Percentiles rank a stretch among this genome's conserved stretches.
Conservation (phyloP, 2,888 invertebrate species). For the Orthosia gothica region DNA sequence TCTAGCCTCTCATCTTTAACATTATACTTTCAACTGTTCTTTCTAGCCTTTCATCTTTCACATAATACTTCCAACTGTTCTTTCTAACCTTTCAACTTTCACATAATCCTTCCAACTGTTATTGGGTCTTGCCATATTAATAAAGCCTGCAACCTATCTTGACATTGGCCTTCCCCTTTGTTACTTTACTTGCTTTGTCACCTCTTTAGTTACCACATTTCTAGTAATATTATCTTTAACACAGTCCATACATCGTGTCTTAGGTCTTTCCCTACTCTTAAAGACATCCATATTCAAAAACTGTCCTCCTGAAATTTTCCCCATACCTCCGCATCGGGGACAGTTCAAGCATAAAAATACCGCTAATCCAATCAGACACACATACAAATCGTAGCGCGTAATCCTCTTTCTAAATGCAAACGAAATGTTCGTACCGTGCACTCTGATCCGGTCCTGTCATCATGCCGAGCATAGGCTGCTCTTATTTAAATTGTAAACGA, state of each 20-base stretch:
- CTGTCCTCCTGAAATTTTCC: too few relatives aligned
- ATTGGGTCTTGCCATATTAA: too few relatives aligned
- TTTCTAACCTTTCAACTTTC: too few relatives aligned
- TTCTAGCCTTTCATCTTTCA: too few relatives aligned
- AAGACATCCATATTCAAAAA: background rate
- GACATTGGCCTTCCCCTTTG: background rate
- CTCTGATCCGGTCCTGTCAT: background rate
- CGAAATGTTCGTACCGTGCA: background rate
- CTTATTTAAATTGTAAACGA: slow-evolving; percentile 52
- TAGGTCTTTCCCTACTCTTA: background rate
- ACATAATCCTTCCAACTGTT: too few relatives aligned
- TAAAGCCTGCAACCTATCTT: background rate
- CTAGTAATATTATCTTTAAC: background rate
- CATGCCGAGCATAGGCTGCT: slow-evolving; percentile 13
- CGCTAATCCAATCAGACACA: background rate
- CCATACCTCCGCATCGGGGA: too few relatives aligned
- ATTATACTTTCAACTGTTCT: too few relatives aligned
- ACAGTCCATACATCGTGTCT: background rate
- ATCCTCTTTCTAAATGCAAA: slow-evolving; percentile 21
- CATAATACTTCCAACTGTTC: too few relatives aligned
- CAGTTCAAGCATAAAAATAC: background rate
- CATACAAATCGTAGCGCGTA: slow-evolving; percentile 5
- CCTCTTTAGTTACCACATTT: background rate
- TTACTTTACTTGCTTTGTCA: background rate
- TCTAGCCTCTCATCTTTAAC: too few relatives aligned